Percentiles rank a stretch among this genome's conserved stretches.
phyloP scores from a whole-genome alignment of 2,797 vertebrate genomes.

The Brotula barbata region DNA sequence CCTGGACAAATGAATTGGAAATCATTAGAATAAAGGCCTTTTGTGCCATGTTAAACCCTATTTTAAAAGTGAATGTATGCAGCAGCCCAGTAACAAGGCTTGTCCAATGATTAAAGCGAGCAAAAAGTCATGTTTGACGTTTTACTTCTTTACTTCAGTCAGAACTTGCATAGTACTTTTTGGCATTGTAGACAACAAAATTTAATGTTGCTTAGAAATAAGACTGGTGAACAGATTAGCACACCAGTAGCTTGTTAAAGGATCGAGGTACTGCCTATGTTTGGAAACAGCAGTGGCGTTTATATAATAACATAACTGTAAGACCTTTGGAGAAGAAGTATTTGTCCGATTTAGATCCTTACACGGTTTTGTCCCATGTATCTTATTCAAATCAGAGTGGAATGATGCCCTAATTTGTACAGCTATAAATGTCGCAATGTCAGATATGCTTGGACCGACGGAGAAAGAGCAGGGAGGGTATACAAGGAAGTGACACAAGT shows the following conservation, averaged over 20 bases:
- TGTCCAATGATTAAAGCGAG: too few relatives aligned
- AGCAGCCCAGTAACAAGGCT: too few relatives aligned
- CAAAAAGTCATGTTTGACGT: neutral
- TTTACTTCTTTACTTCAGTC: too few relatives aligned
- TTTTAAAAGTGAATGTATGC: neutral
- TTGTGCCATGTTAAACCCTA: neutral
- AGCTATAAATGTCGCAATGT: constrained; percentile 68
- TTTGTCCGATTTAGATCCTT: constrained; percentile 6
- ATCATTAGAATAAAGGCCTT: constrained; percentile 5
- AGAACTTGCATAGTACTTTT: too few relatives aligned
- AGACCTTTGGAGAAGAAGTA: neutral
- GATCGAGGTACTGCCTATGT: constrained; percentile 15
- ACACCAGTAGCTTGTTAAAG: constrained; percentile 5
- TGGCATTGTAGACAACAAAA: neutral
- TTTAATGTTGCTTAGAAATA: constrained; percentile 19
- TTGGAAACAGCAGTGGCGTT: neutral
- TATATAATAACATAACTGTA: constrained; percentile 8
- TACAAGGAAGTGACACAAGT: neutral
- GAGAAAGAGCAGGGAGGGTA: constrained; percentile 18
- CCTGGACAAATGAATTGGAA: too few relatives aligned
- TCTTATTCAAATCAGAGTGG: constrained; percentile 43
- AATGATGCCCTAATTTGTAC: constrained; percentile 67
- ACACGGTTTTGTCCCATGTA: constrained; percentile 24
- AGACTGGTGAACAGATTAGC: constrained; percentile 15
- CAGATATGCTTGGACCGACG: constrained; percentile 47